Conservation (phyloP, 2,113 vertebrate species). For the Gobiocypris rarus region DNA sequence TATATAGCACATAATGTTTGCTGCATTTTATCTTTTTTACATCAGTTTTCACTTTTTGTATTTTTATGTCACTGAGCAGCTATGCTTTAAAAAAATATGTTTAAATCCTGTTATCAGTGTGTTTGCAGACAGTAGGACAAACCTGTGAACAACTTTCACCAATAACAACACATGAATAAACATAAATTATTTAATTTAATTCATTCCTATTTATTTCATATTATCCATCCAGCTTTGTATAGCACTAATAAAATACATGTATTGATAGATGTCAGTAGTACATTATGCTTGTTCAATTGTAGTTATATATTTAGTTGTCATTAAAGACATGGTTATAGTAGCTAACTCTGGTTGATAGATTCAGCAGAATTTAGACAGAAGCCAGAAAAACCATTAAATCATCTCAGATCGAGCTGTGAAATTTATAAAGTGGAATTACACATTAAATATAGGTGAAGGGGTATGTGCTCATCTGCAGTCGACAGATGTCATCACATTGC, state of each 20-base stretch:
- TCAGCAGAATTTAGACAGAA: neutral
- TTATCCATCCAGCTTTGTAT: too few species aligned
- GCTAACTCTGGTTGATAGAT: neutral
- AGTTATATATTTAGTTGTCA: neutral
- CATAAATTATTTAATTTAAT: too few species aligned
- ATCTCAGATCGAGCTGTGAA: neutral
- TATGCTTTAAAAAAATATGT: too few species aligned
- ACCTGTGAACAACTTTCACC: neutral
- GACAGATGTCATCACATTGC: neutral
- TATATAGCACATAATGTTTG: too few species aligned
- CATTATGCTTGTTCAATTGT: neutral
- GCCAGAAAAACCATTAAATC: neutral
- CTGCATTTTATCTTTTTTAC: neutral
- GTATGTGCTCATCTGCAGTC: neutral
- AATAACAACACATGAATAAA: neutral
- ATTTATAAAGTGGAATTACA: too few species aligned
- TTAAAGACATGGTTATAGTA: neutral
- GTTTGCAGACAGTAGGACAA: neutral
- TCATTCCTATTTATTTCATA: too few species aligned
- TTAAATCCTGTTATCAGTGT: neutral
- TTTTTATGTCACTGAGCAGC: conserved; percentile 75
- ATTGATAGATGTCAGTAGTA: too few species aligned
- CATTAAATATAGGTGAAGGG: too few species aligned
- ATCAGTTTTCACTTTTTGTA: neutral
- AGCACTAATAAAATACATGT: too few species aligned